These are phyloP conservation scores for Phalacrocorax pelagicus DNA, from an alignment of 2,113 vertebrate species.

Conservation along the genomic window DNA sequence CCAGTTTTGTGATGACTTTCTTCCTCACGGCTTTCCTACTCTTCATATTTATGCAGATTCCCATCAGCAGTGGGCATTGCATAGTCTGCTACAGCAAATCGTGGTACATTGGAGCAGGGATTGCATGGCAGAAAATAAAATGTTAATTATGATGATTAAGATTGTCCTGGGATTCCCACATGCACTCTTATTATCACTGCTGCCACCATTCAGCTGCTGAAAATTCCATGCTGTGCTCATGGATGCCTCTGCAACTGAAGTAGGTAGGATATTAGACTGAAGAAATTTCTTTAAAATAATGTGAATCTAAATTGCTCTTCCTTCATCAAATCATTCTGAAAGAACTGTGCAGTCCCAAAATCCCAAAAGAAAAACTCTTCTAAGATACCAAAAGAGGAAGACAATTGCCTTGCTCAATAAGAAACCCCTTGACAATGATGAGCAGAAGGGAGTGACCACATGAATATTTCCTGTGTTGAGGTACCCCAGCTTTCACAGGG, in stretches of 20 bases:
- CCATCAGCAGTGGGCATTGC: neutral
- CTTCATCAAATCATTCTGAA: neutral
- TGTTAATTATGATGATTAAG: constrained; percentile 10
- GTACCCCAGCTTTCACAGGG: neutral
- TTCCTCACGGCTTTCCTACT: neutral
- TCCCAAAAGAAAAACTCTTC: neutral
- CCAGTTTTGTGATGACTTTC: neutral
- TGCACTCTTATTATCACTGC: neutral
- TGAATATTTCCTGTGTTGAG: neutral
- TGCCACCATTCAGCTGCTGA: neutral
- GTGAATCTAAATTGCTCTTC: neutral
- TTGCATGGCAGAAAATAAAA: constrained; percentile 17
- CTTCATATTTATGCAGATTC: neutral
- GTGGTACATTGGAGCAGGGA: neutral
- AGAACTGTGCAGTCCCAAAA: neutral
- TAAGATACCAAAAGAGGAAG: neutral
- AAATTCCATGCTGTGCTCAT: neutral
- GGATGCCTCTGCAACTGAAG: neutral
- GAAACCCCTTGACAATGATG: neutral
- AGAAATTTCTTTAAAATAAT: neutral
- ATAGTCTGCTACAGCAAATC: neutral
- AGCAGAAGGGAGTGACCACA: neutral
- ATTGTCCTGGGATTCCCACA: constrained; percentile 13
- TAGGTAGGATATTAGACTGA: neutral
- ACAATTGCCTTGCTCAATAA: neutral